Base-by-base conservation (phyloP, 2,113 vertebrate genomes). In the Perccottus glenii region DNA sequence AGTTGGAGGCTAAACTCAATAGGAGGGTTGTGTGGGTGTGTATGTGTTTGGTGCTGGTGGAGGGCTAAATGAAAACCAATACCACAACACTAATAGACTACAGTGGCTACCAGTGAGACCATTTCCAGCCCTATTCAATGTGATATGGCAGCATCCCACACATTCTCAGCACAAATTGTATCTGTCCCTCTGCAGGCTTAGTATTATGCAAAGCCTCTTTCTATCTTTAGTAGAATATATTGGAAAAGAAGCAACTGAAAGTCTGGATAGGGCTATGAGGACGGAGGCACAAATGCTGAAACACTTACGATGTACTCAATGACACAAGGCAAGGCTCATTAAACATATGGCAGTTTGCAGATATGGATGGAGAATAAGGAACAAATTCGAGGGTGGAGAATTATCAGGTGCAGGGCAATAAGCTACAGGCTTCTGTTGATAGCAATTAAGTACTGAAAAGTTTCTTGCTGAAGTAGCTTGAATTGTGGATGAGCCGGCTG, bases 261-360 rank as follows among this genome's bases (percentile, higher is more conserved):
- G 63, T 44, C 64, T 70, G 60, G 61, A 67, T 75, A 47, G 19
- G 19, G 56, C 72, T 78, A 80, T 66, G 27, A 62, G 78, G 65
- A 75, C 73, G 1, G 52, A 78, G 84, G 82, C 69, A 43, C 75
- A 71, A 81, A 53, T 73, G 81, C 65, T 84, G 64, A 72, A 90
- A 81, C 69, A 62, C 82, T 83, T 80, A 72, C 60, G 76, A 36
- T 78, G 49, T 67, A 72, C 77, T 83, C 80, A 67, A 55, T 11
- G 5, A 73, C 75, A 67, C 53, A 64, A 61, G 77, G 50, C 73
- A 64, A 46, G 71, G 81, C 76, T 85, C 80, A 85, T 89, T 89
- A 89, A 82, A 78, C 77, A 84, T 83, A 84, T 40, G 59, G 65
- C 76, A 47, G 66, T 77, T 69, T 67, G 76, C 66, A 44, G 73